Evolutionary conservation across 1,140 invertebrate species (phyloP).

Genomic region (Monomorium pharaonis): DNA sequence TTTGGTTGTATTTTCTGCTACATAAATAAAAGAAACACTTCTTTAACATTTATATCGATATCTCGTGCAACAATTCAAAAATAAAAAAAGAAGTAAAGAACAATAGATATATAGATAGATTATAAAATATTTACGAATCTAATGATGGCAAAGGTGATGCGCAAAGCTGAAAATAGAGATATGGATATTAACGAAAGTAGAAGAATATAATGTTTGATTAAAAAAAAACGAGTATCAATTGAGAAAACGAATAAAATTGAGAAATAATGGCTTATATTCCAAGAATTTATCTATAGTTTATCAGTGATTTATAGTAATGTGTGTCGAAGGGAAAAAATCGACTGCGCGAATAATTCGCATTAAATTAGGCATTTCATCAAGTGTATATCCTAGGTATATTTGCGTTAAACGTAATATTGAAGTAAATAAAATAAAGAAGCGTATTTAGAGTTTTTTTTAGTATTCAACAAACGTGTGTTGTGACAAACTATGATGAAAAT

Average conservation of each 20-base stretch:
- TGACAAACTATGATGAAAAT: slow-evolving; percentile 29
- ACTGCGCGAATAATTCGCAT: slow-evolving; percentile 12
- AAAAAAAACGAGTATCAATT: background rate
- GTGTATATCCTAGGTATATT: background rate
- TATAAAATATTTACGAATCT: background rate
- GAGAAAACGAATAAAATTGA: background rate
- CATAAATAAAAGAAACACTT: background rate
- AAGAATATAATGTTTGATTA: background rate
- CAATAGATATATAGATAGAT: background rate
- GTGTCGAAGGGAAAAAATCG: background rate
- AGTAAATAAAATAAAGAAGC: slow-evolving; percentile 19
- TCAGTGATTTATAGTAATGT: background rate
- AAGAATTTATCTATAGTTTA: slow-evolving; percentile 26
- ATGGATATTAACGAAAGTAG: background rate
- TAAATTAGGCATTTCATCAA: slow-evolving; percentile 28
- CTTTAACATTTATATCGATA: background rate
- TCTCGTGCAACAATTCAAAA: background rate
- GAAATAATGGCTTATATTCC: background rate
- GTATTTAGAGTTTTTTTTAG: background rate
- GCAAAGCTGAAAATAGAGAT: background rate
- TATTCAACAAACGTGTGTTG: background rate
- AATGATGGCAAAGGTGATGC: background rate
- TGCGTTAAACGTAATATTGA: background rate
- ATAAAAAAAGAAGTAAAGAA: background rate
- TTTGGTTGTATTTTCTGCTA: background rate